Percentiles rank a stretch among this genome's conserved stretches.
These are phyloP conservation scores for Microctenopoma lineatum DNA, from an alignment of 2,797 vertebrate species.

Conservation along the genomic window DNA sequence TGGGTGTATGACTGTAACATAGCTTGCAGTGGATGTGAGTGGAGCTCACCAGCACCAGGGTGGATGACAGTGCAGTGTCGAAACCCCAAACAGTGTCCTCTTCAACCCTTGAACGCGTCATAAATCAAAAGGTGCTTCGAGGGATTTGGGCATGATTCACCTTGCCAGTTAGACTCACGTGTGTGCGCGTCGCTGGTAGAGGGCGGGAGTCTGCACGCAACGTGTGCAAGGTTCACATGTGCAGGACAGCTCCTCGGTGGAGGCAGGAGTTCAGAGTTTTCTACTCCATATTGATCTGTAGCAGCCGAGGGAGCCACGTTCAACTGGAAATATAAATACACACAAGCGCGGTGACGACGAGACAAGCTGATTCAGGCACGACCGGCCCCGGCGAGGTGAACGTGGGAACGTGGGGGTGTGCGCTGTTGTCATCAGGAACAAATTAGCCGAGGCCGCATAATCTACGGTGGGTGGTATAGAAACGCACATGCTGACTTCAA, in stretches of 20 bases:
- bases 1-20: constrained; percentile 33
- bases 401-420: constrained; percentile 49
- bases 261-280: constrained; percentile 16
- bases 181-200: neutral
- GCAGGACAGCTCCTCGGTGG: constrained; percentile 7
- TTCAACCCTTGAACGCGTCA: constrained; percentile 48
- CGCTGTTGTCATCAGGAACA: constrained; percentile 62
- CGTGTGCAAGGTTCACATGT: constrained; percentile 22
- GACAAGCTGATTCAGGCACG: constrained; percentile 15
- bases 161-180: constrained; percentile 27
- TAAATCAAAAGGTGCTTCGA: constrained; percentile 20
- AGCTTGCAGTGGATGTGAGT: constrained; percentile 32
- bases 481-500: constrained; percentile 62
- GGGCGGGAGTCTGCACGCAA: constrained; percentile 11
- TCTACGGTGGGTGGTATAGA: constrained; percentile 56
- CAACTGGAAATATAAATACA: constrained; percentile 1
- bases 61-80: constrained; percentile 57
- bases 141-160: constrained; percentile 55
- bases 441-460: constrained; percentile 50
- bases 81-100: constrained; percentile 42
- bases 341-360: neutral
- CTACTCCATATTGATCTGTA: constrained; percentile 35
- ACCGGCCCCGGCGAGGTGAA: neutral
- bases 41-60: constrained; percentile 28
- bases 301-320: constrained; percentile 8